Conservation (phyloP, 2,797 vertebrate species). For the Spea hammondii region DNA sequence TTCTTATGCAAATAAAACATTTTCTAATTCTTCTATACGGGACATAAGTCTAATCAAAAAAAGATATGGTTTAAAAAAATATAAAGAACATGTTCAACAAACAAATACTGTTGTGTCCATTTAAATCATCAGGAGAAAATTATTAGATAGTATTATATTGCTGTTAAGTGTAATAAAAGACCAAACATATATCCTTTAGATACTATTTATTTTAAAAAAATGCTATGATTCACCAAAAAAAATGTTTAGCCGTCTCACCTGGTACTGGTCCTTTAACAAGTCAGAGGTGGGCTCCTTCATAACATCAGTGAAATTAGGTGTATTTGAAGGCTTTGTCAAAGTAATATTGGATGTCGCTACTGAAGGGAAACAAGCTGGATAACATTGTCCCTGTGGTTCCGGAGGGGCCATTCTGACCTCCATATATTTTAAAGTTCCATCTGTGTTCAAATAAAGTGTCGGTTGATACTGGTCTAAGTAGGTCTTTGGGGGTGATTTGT, state of each 20-base stretch:
- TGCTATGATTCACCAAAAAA: not conserved
- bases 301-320: slow-evolving; percentile 7
- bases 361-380: slow-evolving; percentile 87
- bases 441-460: slow-evolving; percentile 77
- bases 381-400: slow-evolving; percentile 80
- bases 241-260: slow-evolving; percentile 4
- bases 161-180: too few relatives aligned
- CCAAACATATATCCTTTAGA: too few relatives aligned
- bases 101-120: too few relatives aligned
- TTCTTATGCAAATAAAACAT: too few relatives aligned
- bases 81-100: too few relatives aligned
- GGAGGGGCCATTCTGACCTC: slow-evolving; percentile 83
- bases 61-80: too few relatives aligned
- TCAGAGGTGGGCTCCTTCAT: not conserved
- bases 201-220: too few relatives aligned
- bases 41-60: too few relatives aligned
- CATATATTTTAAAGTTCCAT: slow-evolving; percentile 94
- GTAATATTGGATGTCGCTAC: slow-evolving; percentile 82
- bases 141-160: too few relatives aligned
- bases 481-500: slow-evolving; percentile 7
- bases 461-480: slow-evolving; percentile 30
- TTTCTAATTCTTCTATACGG: too few relatives aligned
- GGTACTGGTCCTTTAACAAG: not conserved
- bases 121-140: too few relatives aligned
- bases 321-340: slow-evolving; percentile 79